Evolutionary conservation across 2,888 invertebrate genomes (phyloP).

Genomic region (Trichogramma evanescens): DNA sequence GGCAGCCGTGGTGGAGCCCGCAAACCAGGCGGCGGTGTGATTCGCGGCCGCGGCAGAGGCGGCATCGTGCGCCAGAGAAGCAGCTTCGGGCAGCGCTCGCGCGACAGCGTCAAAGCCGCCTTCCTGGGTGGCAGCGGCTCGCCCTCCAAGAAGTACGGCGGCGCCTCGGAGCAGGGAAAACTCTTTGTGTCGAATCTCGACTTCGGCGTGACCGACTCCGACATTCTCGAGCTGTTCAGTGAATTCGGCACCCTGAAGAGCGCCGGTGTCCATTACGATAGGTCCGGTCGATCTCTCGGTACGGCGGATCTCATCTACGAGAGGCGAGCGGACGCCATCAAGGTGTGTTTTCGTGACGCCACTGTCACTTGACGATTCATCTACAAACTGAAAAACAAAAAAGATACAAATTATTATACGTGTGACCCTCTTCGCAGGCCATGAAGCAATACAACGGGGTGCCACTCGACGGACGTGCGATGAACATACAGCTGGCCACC

Average conservation of each 20-base stretch:
- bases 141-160: conserved; percentile 2
- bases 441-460: conserved; percentile 98
- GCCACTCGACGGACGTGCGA: conserved; percentile 90
- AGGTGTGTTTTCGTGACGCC: conserved; percentile 35
- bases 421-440: conserved; percentile 47
- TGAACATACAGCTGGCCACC: conserved; percentile 88
- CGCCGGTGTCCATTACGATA: conserved; percentile 94
- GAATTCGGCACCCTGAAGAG: conserved; percentile 93
- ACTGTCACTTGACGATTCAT: too few relatives aligned
- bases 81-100: not conserved
- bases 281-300: conserved; percentile 91
- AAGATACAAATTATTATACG: not conserved
- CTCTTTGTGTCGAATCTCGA: conserved; percentile 93
- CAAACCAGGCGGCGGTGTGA: conserved; percentile 54
- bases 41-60: conserved; percentile 67
- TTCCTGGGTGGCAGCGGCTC: conserved; percentile 4
- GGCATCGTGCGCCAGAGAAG: conserved; percentile 46
- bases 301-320: conserved; percentile 97
- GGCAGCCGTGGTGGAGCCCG: conserved; percentile 49
- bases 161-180: conserved; percentile 64
- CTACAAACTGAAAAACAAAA: too few relatives aligned
- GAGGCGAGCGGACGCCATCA: conserved; percentile 83
- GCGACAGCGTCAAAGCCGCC: not conserved
- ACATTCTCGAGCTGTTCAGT: conserved; percentile 93
- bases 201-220: conserved; percentile 94